These are phyloP conservation scores for Bettongia penicillata DNA, from an alignment of 2,113 vertebrate genomes.

Conservation along the genomic window DNA sequence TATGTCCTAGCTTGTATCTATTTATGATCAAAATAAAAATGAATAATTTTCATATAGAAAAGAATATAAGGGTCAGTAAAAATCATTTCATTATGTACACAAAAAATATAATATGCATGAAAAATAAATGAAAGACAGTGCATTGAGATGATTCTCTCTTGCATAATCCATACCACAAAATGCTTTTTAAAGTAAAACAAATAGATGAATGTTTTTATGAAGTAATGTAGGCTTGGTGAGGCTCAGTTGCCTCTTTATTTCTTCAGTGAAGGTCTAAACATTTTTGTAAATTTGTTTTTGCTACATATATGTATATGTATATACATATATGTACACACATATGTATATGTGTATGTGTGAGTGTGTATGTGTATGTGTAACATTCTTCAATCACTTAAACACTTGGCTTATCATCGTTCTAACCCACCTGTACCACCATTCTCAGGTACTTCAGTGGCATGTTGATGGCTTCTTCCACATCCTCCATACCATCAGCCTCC, in stretches of 20 bases:
- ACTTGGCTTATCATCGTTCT: not conserved
- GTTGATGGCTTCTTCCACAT: not conserved
- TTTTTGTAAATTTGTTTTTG: not conserved
- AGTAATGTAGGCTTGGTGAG: not conserved
- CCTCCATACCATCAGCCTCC: not conserved
- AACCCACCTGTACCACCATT: not conserved
- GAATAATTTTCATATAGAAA: slow-evolving; percentile 20
- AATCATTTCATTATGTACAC: slow-evolving; percentile 24
- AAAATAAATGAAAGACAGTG: slow-evolving; percentile 11
- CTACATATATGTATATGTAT: too few relatives aligned
- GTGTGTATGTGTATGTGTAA: too few relatives aligned
- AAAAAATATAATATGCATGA: slow-evolving; percentile 8
- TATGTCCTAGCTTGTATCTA: slow-evolving; percentile 23
- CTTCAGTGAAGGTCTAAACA: not conserved
- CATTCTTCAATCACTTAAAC: not conserved
- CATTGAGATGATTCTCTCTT: not conserved
- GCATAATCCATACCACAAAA: not conserved
- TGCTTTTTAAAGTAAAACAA: slow-evolving; percentile 37
- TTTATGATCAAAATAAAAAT: slow-evolving; percentile 48
- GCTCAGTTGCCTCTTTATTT: not conserved
- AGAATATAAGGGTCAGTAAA: slow-evolving; percentile 10
- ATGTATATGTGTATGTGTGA: too few relatives aligned
- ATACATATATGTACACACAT: too few relatives aligned
- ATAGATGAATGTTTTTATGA: not conserved
- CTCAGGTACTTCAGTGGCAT: not conserved